Percentiles rank a stretch among this genome's conserved stretches.
phyloP scores from a whole-genome alignment of 2,797 vertebrate species.

The Bradypodion ventrale region DNA sequence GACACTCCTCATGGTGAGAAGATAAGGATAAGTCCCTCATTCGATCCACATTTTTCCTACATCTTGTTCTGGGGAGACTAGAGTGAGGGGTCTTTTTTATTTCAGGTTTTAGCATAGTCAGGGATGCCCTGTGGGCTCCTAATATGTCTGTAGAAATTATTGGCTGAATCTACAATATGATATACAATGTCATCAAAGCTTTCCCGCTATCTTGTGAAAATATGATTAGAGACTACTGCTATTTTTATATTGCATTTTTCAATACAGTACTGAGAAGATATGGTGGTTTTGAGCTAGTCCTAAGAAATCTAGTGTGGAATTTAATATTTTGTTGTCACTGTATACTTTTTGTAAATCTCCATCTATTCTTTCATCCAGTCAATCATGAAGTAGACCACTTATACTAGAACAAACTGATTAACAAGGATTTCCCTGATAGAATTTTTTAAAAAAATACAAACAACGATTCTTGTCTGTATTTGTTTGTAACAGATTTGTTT shows the following conservation, averaged over 20 bases:
- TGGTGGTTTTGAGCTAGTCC: not conserved
- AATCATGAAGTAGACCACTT: slow-evolving; percentile 9
- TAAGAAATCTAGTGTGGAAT: not conserved
- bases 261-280: not conserved
- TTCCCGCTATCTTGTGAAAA: not conserved
- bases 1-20: slow-evolving; percentile 20
- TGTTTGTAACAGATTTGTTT: no score
- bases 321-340: not conserved
- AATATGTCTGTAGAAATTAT: not conserved
- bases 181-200: not conserved
- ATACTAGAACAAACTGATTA: not conserved
- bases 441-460: no score
- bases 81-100: not conserved
- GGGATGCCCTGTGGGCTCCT: not conserved
- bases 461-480: no score
- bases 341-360: not conserved
- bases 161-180: not conserved
- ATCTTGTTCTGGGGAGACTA: slow-evolving; percentile 29
- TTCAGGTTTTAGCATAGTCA: not conserved
- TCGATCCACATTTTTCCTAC: slow-evolving; percentile 28
- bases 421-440: no score
- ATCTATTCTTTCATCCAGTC: not conserved
- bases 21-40: slow-evolving; percentile 32
- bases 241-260: not conserved
- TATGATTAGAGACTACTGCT: not conserved